Conservation (phyloP, 2,797 vertebrate genomes). For the Kryptolebias ocellatus region DNA sequence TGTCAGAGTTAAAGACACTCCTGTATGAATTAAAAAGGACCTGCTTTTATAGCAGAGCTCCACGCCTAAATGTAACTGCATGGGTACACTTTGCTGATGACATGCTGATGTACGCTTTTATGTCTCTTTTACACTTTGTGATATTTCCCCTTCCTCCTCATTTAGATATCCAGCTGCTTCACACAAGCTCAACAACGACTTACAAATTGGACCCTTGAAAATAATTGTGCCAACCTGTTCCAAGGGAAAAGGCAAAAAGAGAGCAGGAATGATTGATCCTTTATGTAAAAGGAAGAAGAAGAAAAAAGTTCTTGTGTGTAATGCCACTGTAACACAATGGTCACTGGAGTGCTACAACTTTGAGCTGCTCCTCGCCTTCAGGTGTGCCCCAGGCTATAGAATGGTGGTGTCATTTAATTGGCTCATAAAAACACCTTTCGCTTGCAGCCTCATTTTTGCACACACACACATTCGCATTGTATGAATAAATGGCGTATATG, state of each 20-base stretch:
- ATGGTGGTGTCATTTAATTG: conserved; percentile 84
- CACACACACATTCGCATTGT: conserved; percentile 8
- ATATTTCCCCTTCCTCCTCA: conserved; percentile 32
- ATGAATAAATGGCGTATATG: background rate
- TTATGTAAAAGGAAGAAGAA: conserved; percentile 54
- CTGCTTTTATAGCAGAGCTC: background rate
- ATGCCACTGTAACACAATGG: conserved; percentile 74
- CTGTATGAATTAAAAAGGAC: background rate
- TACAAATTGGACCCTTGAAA: conserved; percentile 75
- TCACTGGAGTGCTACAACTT: conserved; percentile 74
- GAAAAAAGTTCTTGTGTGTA: conserved; percentile 44
- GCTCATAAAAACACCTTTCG: conserved; percentile 83
- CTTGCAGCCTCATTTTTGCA: conserved; percentile 62
- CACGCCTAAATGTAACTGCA: conserved; percentile 3
- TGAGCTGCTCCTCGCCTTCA: conserved; percentile 76
- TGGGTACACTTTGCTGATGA: conserved; percentile 7
- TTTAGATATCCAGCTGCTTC: conserved; percentile 57
- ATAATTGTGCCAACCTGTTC: conserved; percentile 69
- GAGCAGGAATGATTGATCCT: conserved; percentile 74
- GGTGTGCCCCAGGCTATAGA: conserved; percentile 80
- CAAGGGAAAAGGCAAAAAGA: conserved; percentile 70
- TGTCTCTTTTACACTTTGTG: conserved; percentile 36
- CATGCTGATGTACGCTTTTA: conserved; percentile 13
- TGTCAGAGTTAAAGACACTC: conserved; percentile 2
- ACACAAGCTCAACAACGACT: conserved; percentile 57